Evolutionary conservation across 2,113 vertebrate species (phyloP), one percentile per base, ranked within the genome.

Genomic region (Oostethus manadensis): DNA sequence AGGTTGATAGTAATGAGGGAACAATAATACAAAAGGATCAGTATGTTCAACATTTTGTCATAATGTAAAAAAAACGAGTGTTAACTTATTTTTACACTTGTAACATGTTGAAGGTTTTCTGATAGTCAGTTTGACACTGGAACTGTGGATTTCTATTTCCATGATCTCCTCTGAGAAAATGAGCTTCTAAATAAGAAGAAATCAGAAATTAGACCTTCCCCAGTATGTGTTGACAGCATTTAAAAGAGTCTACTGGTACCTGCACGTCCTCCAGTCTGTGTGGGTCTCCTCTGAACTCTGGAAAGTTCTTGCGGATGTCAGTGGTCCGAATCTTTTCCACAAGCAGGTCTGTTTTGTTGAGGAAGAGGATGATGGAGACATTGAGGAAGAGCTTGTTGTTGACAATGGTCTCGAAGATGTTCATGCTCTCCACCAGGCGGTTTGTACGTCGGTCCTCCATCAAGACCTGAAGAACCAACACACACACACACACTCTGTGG

Each of bases 341-440:
- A 48, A 98, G 92, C 68, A 98, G 92, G 86, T 98, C 96, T 62
- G 89, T 98, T 87, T 98, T 98, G 88, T 98, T 98, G 84, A 98
- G 95, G 85, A 98, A 98, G 29, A 98, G 91, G 86, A 98, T 98
- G 77, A 98, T 96, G 71, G 96, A 98, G 60, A 98, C 95, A 1
- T 93, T 95, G 72, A 93, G 89, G 88, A 98, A 98, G 64, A 98
- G 94, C 92, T 96, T 97, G 91, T 98, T 98, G 86, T 98, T 98
- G 76, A 98, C 95, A 44, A 98, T 98, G 16, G 95, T 98, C 90
- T 98, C 96, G 15, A 98, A 98, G 83, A 98, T 98, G 68, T 95
- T 98, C 95, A 98, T 98, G 47, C 95, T 96, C 79, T 98, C 96
- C 62, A 94, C 89, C 18, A 98, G 87, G 51, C 96, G 93, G 81